These are phyloP conservation scores for Arge pagana DNA, from an alignment of 2,888 invertebrate genomes.

Conservation along the genomic window DNA sequence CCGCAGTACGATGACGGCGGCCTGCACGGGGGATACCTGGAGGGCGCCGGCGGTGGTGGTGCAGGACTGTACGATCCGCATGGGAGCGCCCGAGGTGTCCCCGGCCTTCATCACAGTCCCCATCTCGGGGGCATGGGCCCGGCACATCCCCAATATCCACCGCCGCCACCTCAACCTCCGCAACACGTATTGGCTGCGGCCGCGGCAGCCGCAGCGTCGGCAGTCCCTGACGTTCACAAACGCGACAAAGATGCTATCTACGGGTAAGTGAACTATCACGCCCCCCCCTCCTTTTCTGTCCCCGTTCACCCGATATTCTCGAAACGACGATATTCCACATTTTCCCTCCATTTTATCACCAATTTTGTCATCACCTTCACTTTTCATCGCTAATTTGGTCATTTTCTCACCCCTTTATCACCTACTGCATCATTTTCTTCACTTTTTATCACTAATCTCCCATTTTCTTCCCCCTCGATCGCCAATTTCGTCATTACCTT, in stretches of 20 bases:
- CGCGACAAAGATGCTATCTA: constrained; percentile 98
- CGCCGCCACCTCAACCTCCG: constrained; percentile 63
- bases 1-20: constrained; percentile 91
- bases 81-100: constrained; percentile 66
- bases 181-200: constrained; percentile 84
- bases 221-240: constrained; percentile 89
- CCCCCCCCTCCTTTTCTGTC: background rate
- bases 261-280: constrained; percentile 90
- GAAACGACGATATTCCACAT: background rate
- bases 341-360: background rate
- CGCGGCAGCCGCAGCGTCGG: constrained; percentile 61
- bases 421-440: background rate
- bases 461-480: constrained; percentile 1
- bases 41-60: constrained; percentile 69
- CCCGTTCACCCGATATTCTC: constrained; percentile 4
- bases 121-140: constrained; percentile 63
- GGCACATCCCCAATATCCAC: constrained; percentile 75
- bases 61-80: constrained; percentile 78
- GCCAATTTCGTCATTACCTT: too few relatives aligned
- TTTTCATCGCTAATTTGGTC: background rate
- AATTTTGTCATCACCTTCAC: background rate
- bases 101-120: constrained; percentile 65
- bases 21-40: constrained; percentile 89
- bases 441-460: background rate
- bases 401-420: background rate